Percentiles rank a stretch among this genome's conserved stretches.
These are phyloP conservation scores for Ceyx cyanopectus DNA, from an alignment of 2,113 vertebrate species.

Conservation along the genomic window DNA sequence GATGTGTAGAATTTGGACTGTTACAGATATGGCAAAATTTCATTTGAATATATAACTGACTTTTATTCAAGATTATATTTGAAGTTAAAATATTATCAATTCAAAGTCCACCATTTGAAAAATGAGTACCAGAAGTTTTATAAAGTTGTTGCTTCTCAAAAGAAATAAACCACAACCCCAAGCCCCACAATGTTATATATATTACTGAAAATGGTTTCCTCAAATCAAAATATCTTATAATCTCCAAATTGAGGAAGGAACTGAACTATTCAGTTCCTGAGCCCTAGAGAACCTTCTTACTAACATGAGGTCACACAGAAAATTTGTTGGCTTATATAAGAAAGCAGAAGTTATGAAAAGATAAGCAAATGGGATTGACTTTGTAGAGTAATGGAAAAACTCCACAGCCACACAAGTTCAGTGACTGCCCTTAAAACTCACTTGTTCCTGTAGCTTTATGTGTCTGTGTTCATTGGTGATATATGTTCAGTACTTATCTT, in stretches of 20 bases:
- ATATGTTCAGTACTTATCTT: background rate
- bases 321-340: background rate
- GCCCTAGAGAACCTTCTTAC: background rate
- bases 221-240: background rate
- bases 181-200: background rate
- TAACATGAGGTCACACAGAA: background rate
- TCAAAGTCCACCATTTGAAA: background rate
- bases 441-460: background rate
- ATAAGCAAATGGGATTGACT: background rate
- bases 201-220: background rate
- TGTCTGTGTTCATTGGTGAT: background rate
- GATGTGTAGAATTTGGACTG: background rate
- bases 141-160: background rate
- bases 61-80: background rate
- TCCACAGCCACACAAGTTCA: background rate
- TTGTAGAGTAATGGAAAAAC: background rate
- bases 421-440: background rate
- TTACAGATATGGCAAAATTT: background rate
- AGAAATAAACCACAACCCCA: background rate
- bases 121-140: background rate
- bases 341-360: background rate
- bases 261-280: background rate
- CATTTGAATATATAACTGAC: background rate
- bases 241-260: background rate
- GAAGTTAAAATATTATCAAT: background rate